A percentile compares a stretch with the other conserved stretches of the same genome.
These are phyloP conservation scores for Eupeodes corollae DNA, from an alignment of 1,140 invertebrate genomes.

Conservation along the genomic window DNA sequence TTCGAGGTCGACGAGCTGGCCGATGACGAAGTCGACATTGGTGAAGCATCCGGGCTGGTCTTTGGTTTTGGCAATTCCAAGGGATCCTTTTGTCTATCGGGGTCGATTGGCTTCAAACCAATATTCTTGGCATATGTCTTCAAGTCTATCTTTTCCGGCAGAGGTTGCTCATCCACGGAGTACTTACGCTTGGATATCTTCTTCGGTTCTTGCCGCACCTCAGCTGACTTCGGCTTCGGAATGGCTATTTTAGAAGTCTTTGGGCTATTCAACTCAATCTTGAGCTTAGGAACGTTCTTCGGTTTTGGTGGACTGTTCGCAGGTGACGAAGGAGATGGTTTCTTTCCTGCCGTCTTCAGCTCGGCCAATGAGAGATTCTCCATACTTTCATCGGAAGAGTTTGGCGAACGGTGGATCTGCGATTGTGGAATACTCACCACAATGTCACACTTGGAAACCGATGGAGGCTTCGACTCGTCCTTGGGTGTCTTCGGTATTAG, in stretches of 20 bases:
- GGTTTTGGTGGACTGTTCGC: neutral
- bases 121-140: conserved; percentile 35
- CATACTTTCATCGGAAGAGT: conserved; percentile 20
- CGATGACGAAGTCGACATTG: conserved; percentile 26
- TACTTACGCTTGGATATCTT: conserved; percentile 4
- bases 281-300: conserved; percentile 25
- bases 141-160: conserved; percentile 20
- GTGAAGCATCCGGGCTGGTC: conserved; percentile 27
- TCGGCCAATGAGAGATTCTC: conserved; percentile 14
- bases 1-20: conserved; percentile 19
- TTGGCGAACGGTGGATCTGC: conserved; percentile 16
- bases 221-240: conserved; percentile 19
- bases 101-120: conserved; percentile 29
- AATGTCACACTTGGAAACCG: conserved; percentile 18
- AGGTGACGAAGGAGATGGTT: conserved; percentile 2
- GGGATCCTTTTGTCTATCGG: conserved; percentile 8
- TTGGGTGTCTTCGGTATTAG: conserved; percentile 2
- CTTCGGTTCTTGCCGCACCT: conserved; percentile 11
- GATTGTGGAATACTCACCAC: conserved; percentile 32
- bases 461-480: neutral
- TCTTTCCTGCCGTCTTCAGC: conserved; percentile 29
- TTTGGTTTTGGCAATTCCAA: neutral
- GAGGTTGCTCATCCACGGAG: conserved; percentile 5
- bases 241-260: conserved; percentile 20
- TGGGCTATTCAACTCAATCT: conserved; percentile 29